Evolutionary conservation across 2,888 invertebrate species (phyloP).

Genomic region (Cataglyphis livida): DNA sequence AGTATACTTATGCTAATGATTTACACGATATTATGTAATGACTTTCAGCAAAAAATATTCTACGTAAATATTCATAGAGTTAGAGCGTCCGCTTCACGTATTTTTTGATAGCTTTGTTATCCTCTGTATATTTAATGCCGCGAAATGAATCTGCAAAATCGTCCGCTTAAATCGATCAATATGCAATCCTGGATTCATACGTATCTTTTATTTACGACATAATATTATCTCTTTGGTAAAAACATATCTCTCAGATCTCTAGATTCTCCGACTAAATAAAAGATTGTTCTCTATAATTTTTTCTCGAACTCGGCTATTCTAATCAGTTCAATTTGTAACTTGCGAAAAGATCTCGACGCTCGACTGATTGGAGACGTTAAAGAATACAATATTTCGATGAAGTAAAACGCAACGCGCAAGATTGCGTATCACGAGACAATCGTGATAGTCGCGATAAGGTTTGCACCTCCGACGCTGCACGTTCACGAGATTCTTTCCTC

Average conservation of each 20-base stretch:
- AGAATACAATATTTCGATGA: background rate
- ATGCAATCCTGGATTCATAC: background rate
- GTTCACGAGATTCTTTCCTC: slow-evolving; percentile 25
- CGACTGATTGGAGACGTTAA: background rate
- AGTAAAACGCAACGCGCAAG: background rate
- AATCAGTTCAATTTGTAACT: background rate
- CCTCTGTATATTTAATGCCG: slow-evolving; percentile 9
- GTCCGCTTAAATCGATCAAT: background rate
- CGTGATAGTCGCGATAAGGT: slow-evolving; percentile 9
- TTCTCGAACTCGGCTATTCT: background rate
- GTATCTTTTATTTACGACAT: background rate
- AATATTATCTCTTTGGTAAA: background rate
- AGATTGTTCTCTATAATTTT: background rate
- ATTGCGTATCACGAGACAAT: background rate
- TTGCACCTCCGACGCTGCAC: slow-evolving; percentile 31
- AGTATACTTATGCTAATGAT: background rate
- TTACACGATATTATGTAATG: background rate
- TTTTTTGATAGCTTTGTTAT: background rate
- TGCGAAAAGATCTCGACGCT: background rate
- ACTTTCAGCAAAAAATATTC: slow-evolving; percentile 13
- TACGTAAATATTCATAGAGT: slow-evolving; percentile 4
- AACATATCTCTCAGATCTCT: background rate
- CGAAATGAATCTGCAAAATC: background rate
- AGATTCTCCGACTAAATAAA: background rate
- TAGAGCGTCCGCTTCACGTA: background rate